Conservation (phyloP, 1,140 invertebrate species). For the Leguminivora glycinivorella region DNA sequence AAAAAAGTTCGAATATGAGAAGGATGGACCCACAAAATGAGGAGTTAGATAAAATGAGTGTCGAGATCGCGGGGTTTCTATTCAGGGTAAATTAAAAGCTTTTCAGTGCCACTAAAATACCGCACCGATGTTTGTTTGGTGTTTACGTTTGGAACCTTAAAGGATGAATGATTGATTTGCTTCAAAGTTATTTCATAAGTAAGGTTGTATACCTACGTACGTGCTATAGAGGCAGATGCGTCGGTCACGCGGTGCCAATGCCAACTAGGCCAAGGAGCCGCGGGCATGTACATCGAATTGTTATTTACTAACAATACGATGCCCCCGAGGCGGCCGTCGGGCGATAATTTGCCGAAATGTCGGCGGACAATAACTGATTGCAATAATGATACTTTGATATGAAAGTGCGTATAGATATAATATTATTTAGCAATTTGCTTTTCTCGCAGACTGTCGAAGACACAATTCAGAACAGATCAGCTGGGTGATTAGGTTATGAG, state of each 20-base stretch:
- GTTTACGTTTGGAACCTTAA: not conserved
- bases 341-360: constrained; percentile 10
- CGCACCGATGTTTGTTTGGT: not conserved
- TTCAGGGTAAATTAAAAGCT: too few species aligned
- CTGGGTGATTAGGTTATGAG: too few species aligned
- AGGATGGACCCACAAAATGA: too few species aligned
- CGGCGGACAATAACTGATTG: too few species aligned
- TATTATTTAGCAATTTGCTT: too few species aligned
- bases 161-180: constrained; percentile 2
- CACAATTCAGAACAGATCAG: too few species aligned
- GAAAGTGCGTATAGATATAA: too few species aligned
- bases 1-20: not conserved
- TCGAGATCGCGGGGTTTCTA: too few species aligned
- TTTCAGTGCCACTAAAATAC: too few species aligned
- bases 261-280: constrained; percentile 58
- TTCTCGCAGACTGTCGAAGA: too few species aligned
- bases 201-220: not conserved
- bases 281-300: constrained; percentile 34
- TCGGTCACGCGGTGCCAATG: constrained; percentile 48
- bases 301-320: constrained; percentile 29
- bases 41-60: too few species aligned
- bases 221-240: constrained; percentile 43
- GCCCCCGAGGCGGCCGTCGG: constrained; percentile 7
- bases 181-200: constrained; percentile 3
- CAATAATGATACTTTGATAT: too few species aligned